Evolutionary conservation across 2,888 invertebrate species (phyloP), one percentile per base, ranked within the genome.

Genomic region (Zelleria hepariella): DNA sequence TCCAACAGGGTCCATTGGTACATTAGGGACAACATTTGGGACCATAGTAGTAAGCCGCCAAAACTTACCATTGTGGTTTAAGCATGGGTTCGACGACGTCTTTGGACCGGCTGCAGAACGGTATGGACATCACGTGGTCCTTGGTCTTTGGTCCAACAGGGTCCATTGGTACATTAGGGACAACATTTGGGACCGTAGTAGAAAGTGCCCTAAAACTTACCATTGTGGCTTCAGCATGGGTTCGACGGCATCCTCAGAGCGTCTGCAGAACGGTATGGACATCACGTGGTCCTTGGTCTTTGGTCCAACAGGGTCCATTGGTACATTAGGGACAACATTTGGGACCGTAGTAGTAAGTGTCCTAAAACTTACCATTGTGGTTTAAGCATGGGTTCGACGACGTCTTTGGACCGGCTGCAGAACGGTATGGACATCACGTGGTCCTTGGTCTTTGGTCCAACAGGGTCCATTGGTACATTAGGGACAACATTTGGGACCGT

Each of bases 71-170:
- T 82, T 99, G 99, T 0, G 98, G 96, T 75, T 97, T 98, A 27
- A 98, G 91, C 73, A 99, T 90, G 0, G 98, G 98, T 74, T 99
- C 99, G n/a, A 99, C 96, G 1, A 99, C 94, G 79, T 99, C 99
- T 82, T 98, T 98, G 1, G 98, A 98, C 48, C 99, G 93, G 77
- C 97, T 97, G 84, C 96, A 97, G 61, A 98, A 92, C 0, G 99
- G 99, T 26, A 99, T 95, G 59, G 97, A 94, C 99, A 99, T 99
- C 2, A 96, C 93, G 85, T 99, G 96, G 60, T 97, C 96, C 63
- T 94, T 92, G 0, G 94, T 94, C 67, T 94, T n/a, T n/a, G n/a
- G n/a, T n/a, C n/a, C n/a, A n/a, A n/a, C n/a, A n/a, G n/a, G n/a
- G n/a, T n/a, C n/a, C n/a, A n/a, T n/a, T n/a, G n/a, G n/a, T n/a